phyloP scores from a whole-genome alignment of 2,113 vertebrate genomes.

The Lasiurus borealis region DNA sequence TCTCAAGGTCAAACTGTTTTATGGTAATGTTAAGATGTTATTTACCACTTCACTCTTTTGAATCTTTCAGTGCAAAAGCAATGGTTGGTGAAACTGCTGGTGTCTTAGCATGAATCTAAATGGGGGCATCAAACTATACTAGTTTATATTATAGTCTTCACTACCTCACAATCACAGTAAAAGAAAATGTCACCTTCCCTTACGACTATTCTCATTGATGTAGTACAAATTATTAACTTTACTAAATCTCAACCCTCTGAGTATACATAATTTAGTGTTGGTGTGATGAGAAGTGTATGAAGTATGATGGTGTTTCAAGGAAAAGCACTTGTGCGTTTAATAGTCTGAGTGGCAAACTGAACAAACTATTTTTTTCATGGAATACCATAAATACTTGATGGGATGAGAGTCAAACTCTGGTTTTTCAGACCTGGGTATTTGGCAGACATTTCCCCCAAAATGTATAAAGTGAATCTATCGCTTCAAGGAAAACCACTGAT shows the following conservation, averaged over 20 bases:
- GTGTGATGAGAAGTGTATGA: background rate
- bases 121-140: background rate
- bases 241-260: background rate
- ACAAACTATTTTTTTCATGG: background rate
- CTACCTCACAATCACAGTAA: background rate
- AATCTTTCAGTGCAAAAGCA: background rate
- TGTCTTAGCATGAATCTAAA: background rate
- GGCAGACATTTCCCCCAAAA: background rate
- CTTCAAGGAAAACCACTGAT: background rate
- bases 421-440: background rate
- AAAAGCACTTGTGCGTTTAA: background rate
- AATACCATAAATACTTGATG: background rate
- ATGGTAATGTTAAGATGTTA: background rate
- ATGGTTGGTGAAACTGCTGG: background rate
- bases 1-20: slow-evolving; percentile 1
- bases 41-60: slow-evolving; percentile 26
- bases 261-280: background rate
- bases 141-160: background rate
- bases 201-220: background rate
- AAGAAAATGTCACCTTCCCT: background rate
- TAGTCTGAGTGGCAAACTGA: background rate
- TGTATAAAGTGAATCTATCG: background rate
- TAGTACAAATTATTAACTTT: background rate
- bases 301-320: background rate
- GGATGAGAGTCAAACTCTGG: background rate